A percentile compares a stretch with the other conserved stretches of the same genome.
Conservation (phyloP, 2,113 vertebrate genomes). For the Pelecanoides urinatrix region DNA sequence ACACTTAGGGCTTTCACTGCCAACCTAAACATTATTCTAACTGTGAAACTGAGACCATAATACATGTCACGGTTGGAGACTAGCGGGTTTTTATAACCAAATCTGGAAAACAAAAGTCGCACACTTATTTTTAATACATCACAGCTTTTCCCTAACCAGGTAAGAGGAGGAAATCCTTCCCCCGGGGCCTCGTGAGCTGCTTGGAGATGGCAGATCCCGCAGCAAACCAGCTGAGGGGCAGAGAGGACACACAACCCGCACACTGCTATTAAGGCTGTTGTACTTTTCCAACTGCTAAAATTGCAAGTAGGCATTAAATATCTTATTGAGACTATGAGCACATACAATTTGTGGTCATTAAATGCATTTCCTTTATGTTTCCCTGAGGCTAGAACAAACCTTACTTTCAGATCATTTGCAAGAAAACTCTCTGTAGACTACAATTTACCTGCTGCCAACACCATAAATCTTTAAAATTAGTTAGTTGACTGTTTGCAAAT, state of each 20-base stretch:
- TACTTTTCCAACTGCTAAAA: not conserved
- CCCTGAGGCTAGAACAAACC: slow-evolving; percentile 50
- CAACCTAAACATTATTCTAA: slow-evolving; percentile 42
- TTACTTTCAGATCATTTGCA: slow-evolving; percentile 31
- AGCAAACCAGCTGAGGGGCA: not conserved
- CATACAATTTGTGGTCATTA: slow-evolving; percentile 34
- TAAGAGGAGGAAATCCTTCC: not conserved
- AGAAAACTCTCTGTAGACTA: slow-evolving; percentile 2
- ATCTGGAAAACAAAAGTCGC: not conserved
- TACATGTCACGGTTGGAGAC: not conserved
- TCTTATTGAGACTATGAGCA: slow-evolving; percentile 43
- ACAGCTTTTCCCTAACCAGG: not conserved
- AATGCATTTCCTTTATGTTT: slow-evolving; percentile 46
- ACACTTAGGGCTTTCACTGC: not conserved
- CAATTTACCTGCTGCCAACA: slow-evolving; percentile 46
- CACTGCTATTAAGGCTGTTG: not conserved
- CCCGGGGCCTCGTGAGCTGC: not conserved
- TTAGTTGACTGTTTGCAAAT: slow-evolving; percentile 58
- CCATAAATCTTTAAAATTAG: slow-evolving; percentile 59
- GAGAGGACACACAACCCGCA: not conserved
- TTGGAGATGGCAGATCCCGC: not conserved
- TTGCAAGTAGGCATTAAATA: slow-evolving; percentile 1
- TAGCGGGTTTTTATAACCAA: not conserved
- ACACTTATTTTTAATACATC: not conserved
- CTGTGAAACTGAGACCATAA: not conserved